Base-by-base conservation (phyloP, 2,113 vertebrate species). In the Furnarius figulus region DNA sequence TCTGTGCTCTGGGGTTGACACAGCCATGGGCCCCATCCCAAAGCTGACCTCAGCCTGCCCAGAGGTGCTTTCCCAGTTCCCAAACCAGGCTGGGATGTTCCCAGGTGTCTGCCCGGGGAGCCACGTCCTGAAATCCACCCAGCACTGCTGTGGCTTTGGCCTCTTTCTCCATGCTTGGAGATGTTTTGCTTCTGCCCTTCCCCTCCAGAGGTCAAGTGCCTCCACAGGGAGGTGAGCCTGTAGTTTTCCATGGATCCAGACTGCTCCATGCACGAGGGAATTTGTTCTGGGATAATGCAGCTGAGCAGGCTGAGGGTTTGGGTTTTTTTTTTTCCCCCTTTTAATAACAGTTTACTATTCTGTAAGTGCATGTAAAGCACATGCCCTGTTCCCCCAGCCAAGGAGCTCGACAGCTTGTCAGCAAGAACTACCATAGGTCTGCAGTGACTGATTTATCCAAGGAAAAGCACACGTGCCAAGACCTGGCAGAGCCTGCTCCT, bases 371-470 rank as follows among this genome's bases (percentile, higher is more conserved):
- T 96, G 89, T 86, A 88, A 95, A 94, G 96, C 94, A 91, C 87
- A 59, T 93, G 89, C 72, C 95, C 84, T 50, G 6, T 16, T 91
- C 82, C 78, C 87, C 76, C 61, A 85, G 96, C 96, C 97, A 95
- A 94, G 76, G 62, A 92, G 82, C 93, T 23, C 78, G 95, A 97
- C 94, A 96, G 93, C 77, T 68, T 95, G 93, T 94, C 95, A 95
- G 90, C 95, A 91, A 86, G 96, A 97, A 84, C 96, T 95, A 95
- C 92, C 93, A 73, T 71, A 90, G 95, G 89, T 88, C 97, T 70
- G 10, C 50, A 95, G 90, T 93, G 92, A 93, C 88, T 96, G 97
- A 97, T 98, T 96, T 97, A 96, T 80, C 58, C 96, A 94, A 97
- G 90, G 24, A 33, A 71, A 87, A 95, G 87, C 74, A 81, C 86